These are phyloP conservation scores for Mesembrinibis cayennensis DNA, from an alignment of 2,113 vertebrate genomes.

Conservation along the genomic window DNA sequence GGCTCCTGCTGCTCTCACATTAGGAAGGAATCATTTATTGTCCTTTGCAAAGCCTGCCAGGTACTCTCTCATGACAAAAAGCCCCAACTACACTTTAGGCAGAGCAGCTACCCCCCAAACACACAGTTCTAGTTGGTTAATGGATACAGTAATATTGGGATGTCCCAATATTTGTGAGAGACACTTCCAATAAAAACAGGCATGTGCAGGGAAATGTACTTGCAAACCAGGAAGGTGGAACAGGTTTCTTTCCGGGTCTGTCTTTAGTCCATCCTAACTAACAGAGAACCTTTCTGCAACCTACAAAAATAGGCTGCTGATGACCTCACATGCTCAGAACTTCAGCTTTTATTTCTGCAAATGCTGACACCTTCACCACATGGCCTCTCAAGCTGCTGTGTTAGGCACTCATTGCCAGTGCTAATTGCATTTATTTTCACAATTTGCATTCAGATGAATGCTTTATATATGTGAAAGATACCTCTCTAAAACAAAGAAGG, in stretches of 20 bases:
- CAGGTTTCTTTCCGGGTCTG: not conserved
- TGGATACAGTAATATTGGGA: not conserved
- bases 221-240: not conserved
- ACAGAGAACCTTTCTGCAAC: not conserved
- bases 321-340: not conserved
- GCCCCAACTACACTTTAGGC: not conserved
- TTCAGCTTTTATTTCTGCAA: not conserved
- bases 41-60: slow-evolving; percentile 20
- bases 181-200: not conserved
- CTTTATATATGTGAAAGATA: not conserved
- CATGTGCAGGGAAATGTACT: not conserved
- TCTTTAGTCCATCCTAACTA: not conserved
- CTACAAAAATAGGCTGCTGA: not conserved
- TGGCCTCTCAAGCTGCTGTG: not conserved
- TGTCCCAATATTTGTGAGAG: slow-evolving; percentile 3
- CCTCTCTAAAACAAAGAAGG: not conserved
- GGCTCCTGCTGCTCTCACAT: not conserved
- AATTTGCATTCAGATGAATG: not conserved
- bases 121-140: not conserved
- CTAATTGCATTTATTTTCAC: not conserved
- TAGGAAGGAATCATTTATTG: not conserved
- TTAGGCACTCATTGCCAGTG: not conserved
- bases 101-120: not conserved
- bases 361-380: not conserved
- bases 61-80: not conserved